These are phyloP conservation scores for Penaeus japonicus DNA, from an alignment of 1,140 invertebrate species.

Conservation along the genomic window DNA sequence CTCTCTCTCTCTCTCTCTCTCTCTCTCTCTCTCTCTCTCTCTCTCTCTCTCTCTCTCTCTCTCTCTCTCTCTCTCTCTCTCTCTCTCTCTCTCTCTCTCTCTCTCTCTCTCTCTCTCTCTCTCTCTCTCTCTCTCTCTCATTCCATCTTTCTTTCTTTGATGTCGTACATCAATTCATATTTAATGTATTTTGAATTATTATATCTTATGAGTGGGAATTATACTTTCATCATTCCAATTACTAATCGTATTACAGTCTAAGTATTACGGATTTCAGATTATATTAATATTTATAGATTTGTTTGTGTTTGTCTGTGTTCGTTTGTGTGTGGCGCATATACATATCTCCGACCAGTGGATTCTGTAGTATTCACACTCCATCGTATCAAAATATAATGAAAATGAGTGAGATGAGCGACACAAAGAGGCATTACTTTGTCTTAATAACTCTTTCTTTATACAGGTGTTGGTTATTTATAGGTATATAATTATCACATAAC, in stretches of 20 bases:
- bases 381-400: too few species aligned
- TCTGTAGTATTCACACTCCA: too few species aligned
- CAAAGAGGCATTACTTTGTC: too few species aligned
- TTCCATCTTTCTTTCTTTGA: slow-evolving; percentile 10
- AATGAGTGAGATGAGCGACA: too few species aligned
- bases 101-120: slow-evolving; percentile 9
- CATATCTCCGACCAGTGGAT: background rate
- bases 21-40: background rate
- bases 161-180: too few species aligned
- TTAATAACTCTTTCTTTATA: too few species aligned
- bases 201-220: too few species aligned
- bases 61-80: background rate
- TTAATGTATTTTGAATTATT: too few species aligned
- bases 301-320: background rate
- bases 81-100: background rate
- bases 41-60: background rate
- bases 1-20: background rate
- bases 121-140: slow-evolving; percentile 24
- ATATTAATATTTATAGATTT: background rate
- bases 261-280: background rate
- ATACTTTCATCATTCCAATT: too few species aligned
- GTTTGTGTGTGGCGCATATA: background rate
- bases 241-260: too few species aligned
- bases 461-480: too few species aligned
- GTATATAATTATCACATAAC: background rate